Conservation (phyloP, 1,140 invertebrate genomes). For the Euwallacea fornicatus region DNA sequence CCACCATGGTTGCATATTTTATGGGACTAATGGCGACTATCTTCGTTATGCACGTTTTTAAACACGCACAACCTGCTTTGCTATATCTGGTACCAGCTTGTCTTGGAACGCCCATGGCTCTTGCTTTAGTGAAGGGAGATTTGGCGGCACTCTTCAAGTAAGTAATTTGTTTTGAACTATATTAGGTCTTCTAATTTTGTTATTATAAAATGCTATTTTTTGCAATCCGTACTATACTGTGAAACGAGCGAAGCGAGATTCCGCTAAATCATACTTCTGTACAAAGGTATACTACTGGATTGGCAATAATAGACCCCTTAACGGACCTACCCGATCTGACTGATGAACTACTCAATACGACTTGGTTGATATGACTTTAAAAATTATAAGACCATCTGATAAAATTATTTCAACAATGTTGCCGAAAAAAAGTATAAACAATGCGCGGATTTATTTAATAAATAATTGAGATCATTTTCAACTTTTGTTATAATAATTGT, state of each 20-base stretch:
- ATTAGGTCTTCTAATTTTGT: not conserved
- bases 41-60: constrained; percentile 97
- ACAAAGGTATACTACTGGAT: not conserved
- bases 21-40: constrained; percentile 92
- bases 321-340: no score
- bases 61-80: constrained; percentile 98
- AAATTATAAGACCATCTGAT: no score
- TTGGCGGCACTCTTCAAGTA: constrained; percentile 87
- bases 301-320: not conserved
- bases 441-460: no score
- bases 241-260: not conserved
- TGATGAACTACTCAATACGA: no score
- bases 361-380: no score
- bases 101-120: constrained; percentile 80
- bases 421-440: no score
- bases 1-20: constrained; percentile 94
- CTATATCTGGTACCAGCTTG: constrained; percentile 97
- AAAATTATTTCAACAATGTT: no score
- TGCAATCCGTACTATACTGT: not conserved
- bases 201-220: not conserved
- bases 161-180: constrained; percentile 54
- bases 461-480: no score
- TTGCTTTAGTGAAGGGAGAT: constrained; percentile 91
- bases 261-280: constrained; percentile 3
- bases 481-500: no score